phyloP scores from a whole-genome alignment of 2,888 invertebrate species.

The Glaucopsyche alexis region DNA sequence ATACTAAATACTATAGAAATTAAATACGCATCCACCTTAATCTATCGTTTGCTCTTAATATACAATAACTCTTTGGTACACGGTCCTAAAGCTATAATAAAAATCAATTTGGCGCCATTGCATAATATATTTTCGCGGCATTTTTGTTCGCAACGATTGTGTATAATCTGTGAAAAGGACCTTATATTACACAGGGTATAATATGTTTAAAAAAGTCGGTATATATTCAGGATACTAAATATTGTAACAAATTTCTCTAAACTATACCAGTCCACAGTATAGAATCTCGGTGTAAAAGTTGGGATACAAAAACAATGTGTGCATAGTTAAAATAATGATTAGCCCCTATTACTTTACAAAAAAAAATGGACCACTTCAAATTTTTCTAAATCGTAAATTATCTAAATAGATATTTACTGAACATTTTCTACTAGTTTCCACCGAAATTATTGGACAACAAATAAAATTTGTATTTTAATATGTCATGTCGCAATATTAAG shows the following conservation, averaged over 20 bases:
- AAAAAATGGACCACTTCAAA: neutral
- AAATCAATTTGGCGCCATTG: slow-evolving; percentile 64
- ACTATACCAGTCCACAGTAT: slow-evolving; percentile 24
- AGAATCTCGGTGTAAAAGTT: slow-evolving; percentile 18
- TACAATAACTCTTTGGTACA: slow-evolving; percentile 79
- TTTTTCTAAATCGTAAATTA: neutral
- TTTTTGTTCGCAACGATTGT: slow-evolving; percentile 26
- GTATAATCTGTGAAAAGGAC: slow-evolving; percentile 24
- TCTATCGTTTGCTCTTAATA: slow-evolving; percentile 67
- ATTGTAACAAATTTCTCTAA: slow-evolving; percentile 21
- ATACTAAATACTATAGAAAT: slow-evolving; percentile 68
- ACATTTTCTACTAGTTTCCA: neutral
- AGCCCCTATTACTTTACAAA: neutral
- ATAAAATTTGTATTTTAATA: neutral
- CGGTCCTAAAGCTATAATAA: slow-evolving; percentile 72
- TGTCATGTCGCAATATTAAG: neutral
- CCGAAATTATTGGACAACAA: neutral
- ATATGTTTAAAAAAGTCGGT: slow-evolving; percentile 25
- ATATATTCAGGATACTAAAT: slow-evolving; percentile 15
- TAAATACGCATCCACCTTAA: slow-evolving; percentile 64
- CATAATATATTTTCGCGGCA: slow-evolving; percentile 45
- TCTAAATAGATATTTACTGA: neutral
- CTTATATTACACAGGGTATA: slow-evolving; percentile 24
- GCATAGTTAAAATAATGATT: neutral
- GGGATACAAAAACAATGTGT: neutral